phyloP scores from a whole-genome alignment of 1,140 invertebrate genomes.

The Ceratoteleas bidentatus region DNA sequence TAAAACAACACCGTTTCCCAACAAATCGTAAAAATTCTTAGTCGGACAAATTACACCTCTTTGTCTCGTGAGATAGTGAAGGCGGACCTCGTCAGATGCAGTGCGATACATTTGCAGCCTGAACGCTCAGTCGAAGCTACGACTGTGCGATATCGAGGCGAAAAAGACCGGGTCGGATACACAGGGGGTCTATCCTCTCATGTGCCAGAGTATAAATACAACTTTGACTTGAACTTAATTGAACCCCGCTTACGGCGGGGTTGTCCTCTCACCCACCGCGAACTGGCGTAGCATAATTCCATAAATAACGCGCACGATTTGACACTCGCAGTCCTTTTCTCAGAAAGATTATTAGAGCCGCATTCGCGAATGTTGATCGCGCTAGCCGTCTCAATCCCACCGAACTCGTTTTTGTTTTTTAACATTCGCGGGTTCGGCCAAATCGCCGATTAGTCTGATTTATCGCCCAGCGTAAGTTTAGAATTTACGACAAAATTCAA shows the following conservation, averaged over 20 bases:
- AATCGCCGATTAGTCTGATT: slow-evolving; percentile 1
- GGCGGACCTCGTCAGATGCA: too few relatives aligned
- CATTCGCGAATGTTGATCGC: slow-evolving; percentile 59
- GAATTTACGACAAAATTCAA: slow-evolving; percentile 44
- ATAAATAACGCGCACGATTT: slow-evolving; percentile 59
- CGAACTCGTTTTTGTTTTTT: neutral
- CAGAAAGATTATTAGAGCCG: slow-evolving; percentile 53
- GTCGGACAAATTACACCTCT: too few relatives aligned
- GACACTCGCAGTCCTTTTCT: slow-evolving; percentile 56
- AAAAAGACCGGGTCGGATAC: slow-evolving; percentile 61
- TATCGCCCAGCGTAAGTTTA: neutral
- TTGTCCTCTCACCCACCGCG: slow-evolving; percentile 62
- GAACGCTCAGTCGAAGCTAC: slow-evolving; percentile 32
- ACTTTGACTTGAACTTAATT: slow-evolving; percentile 73
- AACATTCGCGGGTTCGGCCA: too few relatives aligned
- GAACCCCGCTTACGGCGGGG: slow-evolving; percentile 58
- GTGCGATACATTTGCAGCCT: too few relatives aligned
- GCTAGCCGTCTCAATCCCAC: neutral
- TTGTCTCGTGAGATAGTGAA: too few relatives aligned
- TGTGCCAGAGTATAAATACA: slow-evolving; percentile 72
- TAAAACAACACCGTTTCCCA: too few relatives aligned
- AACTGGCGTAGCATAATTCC: slow-evolving; percentile 45
- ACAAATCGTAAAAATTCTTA: too few relatives aligned
- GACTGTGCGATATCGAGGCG: slow-evolving; percentile 48
- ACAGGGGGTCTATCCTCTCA: slow-evolving; percentile 70